Conservation (phyloP, 2,888 invertebrate genomes). For the Galeruca laticollis region DNA sequence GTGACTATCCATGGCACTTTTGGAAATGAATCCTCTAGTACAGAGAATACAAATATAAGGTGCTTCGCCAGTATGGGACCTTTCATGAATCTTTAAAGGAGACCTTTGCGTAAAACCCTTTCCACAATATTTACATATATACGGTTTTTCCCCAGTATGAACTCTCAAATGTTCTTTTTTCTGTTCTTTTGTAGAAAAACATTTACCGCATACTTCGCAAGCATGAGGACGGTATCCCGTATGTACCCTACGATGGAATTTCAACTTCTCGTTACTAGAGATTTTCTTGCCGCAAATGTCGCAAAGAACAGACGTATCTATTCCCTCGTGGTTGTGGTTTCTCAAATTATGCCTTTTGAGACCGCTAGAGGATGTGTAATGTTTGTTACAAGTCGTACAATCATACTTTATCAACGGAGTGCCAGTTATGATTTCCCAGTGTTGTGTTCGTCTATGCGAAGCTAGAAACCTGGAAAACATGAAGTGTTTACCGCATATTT, state of each 20-base stretch:
- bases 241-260: slow-evolving; percentile 62
- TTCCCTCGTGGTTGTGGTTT: slow-evolving; percentile 61
- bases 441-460: slow-evolving; percentile 67
- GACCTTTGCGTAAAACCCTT: slow-evolving; percentile 69
- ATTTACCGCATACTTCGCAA: slow-evolving; percentile 66
- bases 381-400: slow-evolving; percentile 61
- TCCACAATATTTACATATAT: slow-evolving; percentile 60
- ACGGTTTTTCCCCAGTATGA: slow-evolving; percentile 63
- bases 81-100: slow-evolving; percentile 72
- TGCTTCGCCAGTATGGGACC: slow-evolving; percentile 73
- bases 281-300: slow-evolving; percentile 63
- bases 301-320: slow-evolving; percentile 67
- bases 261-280: slow-evolving; percentile 62
- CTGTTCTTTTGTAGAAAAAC: slow-evolving; percentile 67
- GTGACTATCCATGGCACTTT: slow-evolving; percentile 62
- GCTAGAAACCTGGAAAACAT: slow-evolving; percentile 69
- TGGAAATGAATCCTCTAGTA: slow-evolving; percentile 61
- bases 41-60: slow-evolving; percentile 68
- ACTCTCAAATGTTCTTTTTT: slow-evolving; percentile 61
- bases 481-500: slow-evolving; percentile 70
- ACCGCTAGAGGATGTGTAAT: slow-evolving; percentile 59
- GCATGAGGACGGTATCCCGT: slow-evolving; percentile 67
- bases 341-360: slow-evolving; percentile 60
- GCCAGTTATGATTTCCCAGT: slow-evolving; percentile 65
- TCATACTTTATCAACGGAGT: slow-evolving; percentile 64